Evolutionary conservation across 2,797 vertebrate genomes (phyloP).

Genomic region (Falco berigora): DNA sequence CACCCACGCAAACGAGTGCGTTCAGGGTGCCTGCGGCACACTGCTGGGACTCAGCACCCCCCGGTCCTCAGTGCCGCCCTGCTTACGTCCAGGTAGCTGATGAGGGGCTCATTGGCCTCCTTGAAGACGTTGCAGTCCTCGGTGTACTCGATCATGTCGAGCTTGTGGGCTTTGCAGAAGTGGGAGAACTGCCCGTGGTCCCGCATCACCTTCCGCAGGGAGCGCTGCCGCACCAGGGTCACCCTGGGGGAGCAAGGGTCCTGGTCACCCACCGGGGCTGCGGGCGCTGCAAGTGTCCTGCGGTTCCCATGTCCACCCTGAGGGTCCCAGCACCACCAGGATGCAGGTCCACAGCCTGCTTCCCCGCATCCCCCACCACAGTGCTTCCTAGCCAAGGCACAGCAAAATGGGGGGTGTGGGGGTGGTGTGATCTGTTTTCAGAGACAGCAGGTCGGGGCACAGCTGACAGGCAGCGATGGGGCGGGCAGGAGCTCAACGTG

Average conservation of each 20-base stretch:
- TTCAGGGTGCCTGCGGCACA: background rate
- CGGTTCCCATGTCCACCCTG: background rate
- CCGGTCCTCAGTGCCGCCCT: accelerated
- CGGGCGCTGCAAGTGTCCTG: accelerated
- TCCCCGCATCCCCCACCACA: accelerated
- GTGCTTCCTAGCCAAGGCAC: accelerated
- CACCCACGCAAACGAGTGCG: accelerated
- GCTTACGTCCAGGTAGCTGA: slow-evolving; percentile 77
- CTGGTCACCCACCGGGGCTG: accelerated
- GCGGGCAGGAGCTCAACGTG: background rate
- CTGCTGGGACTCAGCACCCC: background rate
- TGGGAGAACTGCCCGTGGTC: slow-evolving; percentile 60
- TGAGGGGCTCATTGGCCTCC: slow-evolving; percentile 68
- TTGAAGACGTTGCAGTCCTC: slow-evolving; percentile 50
- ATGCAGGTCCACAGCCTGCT: background rate
- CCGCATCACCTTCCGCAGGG: slow-evolving; percentile 66
- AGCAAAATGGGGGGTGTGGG: accelerated
- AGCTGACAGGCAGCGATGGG: accelerated
- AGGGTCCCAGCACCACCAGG: background rate
- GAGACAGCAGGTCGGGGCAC: background rate
- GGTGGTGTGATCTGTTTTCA: accelerated
- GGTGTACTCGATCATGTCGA: slow-evolving; percentile 33
- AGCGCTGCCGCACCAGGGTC: slow-evolving; percentile 60
- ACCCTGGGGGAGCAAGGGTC: slow-evolving; percentile 43
- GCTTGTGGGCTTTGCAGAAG: slow-evolving; percentile 66